Evolutionary conservation across 2,113 vertebrate species (phyloP), one percentile per base, ranked within the genome.

Genomic region (Zapornia atra): DNA sequence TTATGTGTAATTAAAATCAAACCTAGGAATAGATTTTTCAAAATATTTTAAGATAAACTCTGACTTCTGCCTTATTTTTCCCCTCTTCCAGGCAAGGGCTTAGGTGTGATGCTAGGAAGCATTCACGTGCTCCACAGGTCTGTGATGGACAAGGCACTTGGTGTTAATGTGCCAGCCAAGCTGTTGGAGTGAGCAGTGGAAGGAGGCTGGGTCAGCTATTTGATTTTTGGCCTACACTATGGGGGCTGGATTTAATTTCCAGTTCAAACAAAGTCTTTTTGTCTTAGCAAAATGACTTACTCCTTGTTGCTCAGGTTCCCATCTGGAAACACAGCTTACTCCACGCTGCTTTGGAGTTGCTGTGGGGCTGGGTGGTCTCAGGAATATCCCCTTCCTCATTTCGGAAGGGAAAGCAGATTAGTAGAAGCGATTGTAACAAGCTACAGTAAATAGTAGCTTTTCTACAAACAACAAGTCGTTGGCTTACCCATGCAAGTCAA

Each of bases 381-480:
- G 68, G 20, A 3, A 15, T 28, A 34, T 10, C 36, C 61, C 4
- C 33, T 93, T 81, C 76, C 72, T 71, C 72, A 10, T 80, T 26
- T 10, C 40, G 63, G 65, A 88, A 66, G 54, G 61, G 71, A 82
- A 36, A 61, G 42, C 33, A 7, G 33, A 19, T 21, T 15, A 6
- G 5, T 20, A 2, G 21, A 29, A 36, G 82, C 48, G 22, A 7
- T 33, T 20, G 1, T 51, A 15, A 13, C 28, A 60, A 4, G 28
- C 46, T 31, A 18, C 28, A 21, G n/a, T 29, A 24, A 42, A 5
- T 48, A 20, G 8, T 7, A 26, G 53, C 59, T 40, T 54, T 15
- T 7, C 12, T 20, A 0, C 46, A 2, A 8, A 22, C 14, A 20
- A 0, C 2, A 34, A 15, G 1, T 20, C 11, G 31, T 11, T 50